These are phyloP conservation scores for Danionella dracula DNA, from an alignment of 2,797 vertebrate species.

Conservation along the genomic window DNA sequence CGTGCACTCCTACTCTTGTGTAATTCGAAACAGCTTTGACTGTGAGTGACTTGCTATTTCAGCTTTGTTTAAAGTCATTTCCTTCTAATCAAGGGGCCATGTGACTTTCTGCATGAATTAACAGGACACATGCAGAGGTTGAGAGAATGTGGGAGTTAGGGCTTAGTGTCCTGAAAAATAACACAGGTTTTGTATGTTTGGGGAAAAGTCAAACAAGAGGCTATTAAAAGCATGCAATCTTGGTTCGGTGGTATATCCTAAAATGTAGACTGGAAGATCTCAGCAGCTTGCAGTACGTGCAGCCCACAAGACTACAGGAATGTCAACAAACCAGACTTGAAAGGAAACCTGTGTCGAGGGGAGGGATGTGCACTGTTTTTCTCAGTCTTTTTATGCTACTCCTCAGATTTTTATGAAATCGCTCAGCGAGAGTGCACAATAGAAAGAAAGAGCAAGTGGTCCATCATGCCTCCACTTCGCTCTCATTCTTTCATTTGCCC, in stretches of 20 bases:
- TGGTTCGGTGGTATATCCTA: conserved; percentile 32
- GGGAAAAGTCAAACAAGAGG: conserved; percentile 34
- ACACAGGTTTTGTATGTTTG: background rate
- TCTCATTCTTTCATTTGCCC: conserved; percentile 52
- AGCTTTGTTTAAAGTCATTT: conserved; percentile 66
- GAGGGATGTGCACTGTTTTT: conserved; percentile 32
- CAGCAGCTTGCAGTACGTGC: conserved; percentile 33
- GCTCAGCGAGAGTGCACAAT: conserved; percentile 34
- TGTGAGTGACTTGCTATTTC: conserved; percentile 68
- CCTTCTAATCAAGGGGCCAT: conserved; percentile 63
- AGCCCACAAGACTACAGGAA: conserved; percentile 58
- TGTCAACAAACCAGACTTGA: conserved; percentile 68
- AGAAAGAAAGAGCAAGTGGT: conserved; percentile 36
- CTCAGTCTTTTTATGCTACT: conserved; percentile 36
- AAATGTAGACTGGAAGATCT: conserved; percentile 43
- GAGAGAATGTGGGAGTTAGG: conserved; percentile 43
- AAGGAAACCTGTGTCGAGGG: conserved; percentile 47
- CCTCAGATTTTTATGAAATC: conserved; percentile 37
- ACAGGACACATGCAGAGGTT: conserved; percentile 57
- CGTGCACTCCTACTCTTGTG: conserved; percentile 49
- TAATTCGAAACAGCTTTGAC: conserved; percentile 57
- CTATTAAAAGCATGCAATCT: conserved; percentile 23
- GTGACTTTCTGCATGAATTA: conserved; percentile 76
- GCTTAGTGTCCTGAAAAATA: conserved; percentile 21
- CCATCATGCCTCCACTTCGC: conserved; percentile 17